Conservation (phyloP, 2,797 vertebrate genomes). For the Anolis apletophallus region DNA sequence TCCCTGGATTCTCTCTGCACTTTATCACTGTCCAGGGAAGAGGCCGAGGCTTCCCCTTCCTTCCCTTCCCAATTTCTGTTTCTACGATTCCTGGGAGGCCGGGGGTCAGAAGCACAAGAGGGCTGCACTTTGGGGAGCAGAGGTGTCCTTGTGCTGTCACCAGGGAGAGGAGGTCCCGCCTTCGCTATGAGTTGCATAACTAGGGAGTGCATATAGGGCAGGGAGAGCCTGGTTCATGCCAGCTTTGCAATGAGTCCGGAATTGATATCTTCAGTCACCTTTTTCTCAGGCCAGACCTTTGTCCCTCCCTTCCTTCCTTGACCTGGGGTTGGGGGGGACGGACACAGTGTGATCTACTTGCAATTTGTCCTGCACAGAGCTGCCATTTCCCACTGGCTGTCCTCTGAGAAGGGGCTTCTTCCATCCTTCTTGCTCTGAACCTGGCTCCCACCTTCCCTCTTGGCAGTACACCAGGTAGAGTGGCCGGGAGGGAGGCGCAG, state of each 20-base stretch:
- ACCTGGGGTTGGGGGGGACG: not conserved
- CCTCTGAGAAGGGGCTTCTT: not conserved
- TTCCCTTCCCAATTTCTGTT: not conserved
- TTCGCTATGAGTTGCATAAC: not conserved
- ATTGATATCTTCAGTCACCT: not conserved
- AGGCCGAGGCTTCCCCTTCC: not conserved
- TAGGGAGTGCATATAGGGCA: too few species aligned
- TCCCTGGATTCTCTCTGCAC: slow-evolving; percentile 25
- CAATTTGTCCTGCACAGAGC: too few species aligned
- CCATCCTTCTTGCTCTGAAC: not conserved
- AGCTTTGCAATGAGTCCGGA: not conserved
- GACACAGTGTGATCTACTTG: too few species aligned
- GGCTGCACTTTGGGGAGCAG: not conserved
- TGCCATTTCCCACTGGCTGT: not conserved
- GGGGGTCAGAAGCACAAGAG: not conserved
- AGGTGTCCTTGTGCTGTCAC: not conserved
- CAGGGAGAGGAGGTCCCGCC: not conserved
- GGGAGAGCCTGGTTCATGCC: not conserved
- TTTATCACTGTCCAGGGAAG: slow-evolving; percentile 24
- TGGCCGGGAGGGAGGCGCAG: accelerated
- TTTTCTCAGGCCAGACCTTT: not conserved
- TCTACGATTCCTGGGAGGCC: not conserved
- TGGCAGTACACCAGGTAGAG: too few species aligned
- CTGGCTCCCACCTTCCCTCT: not conserved
- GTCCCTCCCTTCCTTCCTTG: not conserved